Conservation (phyloP, 2,888 invertebrate species). For the Mimas tiliae region DNA sequence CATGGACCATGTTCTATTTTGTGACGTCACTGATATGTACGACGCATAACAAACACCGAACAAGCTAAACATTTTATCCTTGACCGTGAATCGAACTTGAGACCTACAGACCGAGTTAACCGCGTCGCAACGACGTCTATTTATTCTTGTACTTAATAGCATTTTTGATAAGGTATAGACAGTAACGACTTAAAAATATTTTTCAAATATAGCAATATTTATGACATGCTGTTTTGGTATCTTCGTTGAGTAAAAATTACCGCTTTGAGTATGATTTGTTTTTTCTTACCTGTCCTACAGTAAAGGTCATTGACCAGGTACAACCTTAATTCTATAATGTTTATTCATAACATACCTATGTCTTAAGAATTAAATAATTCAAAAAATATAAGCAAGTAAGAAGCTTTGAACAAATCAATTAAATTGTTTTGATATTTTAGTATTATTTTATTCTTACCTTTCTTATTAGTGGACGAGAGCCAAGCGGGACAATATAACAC, state of each 20-base stretch:
- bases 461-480: no score
- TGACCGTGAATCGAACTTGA: constrained; percentile 2
- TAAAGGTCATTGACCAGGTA: background rate
- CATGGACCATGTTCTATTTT: background rate
- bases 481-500: no score
- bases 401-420: no score
- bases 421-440: no score
- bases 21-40: background rate
- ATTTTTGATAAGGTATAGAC: background rate
- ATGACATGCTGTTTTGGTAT: background rate
- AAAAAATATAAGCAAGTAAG: no score
- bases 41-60: background rate
- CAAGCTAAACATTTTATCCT: background rate
- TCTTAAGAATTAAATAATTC: no score
- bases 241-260: background rate
- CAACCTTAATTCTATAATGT: no score
- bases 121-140: background rate
- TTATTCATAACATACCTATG: no score
- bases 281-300: background rate
- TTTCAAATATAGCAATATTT: no score
- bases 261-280: background rate
- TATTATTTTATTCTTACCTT: no score
- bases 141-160: background rate
- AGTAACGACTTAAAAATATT: no score
- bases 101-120: background rate